A percentile compares a stretch with the other conserved stretches of the same genome.
These are phyloP conservation scores for Perizoma affinitatum DNA, from an alignment of 2,888 invertebrate species.

Conservation along the genomic window DNA sequence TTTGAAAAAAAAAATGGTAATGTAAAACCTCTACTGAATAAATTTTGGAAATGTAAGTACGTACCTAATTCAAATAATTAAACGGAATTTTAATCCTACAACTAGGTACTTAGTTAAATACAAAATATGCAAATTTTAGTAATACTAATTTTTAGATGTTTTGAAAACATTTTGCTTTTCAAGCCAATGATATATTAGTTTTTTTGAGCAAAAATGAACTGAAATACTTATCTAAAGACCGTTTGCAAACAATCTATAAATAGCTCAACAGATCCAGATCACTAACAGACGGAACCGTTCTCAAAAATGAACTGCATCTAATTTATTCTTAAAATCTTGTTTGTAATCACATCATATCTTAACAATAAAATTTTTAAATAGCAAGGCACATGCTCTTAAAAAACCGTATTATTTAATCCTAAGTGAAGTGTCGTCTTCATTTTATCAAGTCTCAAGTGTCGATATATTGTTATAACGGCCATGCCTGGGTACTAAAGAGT, in stretches of 20 bases:
- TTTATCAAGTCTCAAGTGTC: constrained; percentile 79
- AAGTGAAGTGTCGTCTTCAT: constrained; percentile 80
- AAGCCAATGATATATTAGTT: too few relatives aligned
- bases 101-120: too few relatives aligned
- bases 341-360: constrained; percentile 61
- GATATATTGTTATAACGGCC: constrained; percentile 82
- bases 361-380: constrained; percentile 74
- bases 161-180: too few relatives aligned
- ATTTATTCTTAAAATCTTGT: constrained; percentile 57
- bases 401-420: constrained; percentile 80
- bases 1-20: not conserved
- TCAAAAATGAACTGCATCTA: constrained; percentile 8
- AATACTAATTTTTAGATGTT: too few relatives aligned
- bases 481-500: constrained; percentile 76
- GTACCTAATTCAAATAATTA: too few relatives aligned
- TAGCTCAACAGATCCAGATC: too few relatives aligned
- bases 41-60: not conserved
- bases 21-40: not conserved
- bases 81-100: too few relatives aligned
- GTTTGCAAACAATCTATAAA: too few relatives aligned
- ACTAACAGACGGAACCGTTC: too few relatives aligned
- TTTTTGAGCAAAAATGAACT: too few relatives aligned
- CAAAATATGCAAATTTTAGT: too few relatives aligned
- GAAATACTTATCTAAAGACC: too few relatives aligned
- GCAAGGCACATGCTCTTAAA: constrained; percentile 63